Evolutionary conservation across 1,140 invertebrate genomes (phyloP).

Genomic region (Mya arenaria): DNA sequence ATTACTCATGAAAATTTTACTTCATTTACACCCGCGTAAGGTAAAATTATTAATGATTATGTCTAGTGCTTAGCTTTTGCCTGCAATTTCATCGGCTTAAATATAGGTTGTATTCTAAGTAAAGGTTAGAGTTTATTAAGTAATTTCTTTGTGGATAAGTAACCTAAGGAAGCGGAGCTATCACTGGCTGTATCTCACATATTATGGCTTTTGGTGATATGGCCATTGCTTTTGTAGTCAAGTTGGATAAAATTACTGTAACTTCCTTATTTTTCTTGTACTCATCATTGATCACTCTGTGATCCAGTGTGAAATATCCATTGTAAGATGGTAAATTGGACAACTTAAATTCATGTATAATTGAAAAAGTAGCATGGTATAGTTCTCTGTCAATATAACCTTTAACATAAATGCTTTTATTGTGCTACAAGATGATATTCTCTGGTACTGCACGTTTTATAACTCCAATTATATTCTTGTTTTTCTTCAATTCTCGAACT

Average conservation of each 20-base stretch:
- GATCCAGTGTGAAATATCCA: constrained; percentile 9
- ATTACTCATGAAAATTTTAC: too few species aligned
- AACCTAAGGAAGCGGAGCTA: too few species aligned
- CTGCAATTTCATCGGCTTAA: too few species aligned
- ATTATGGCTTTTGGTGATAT: constrained; percentile 24
- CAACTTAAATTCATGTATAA: constrained; percentile 19
- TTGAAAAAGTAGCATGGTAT: background rate
- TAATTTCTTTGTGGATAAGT: too few species aligned
- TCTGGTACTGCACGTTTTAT: constrained; percentile 5
- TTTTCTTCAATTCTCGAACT: constrained; percentile 10
- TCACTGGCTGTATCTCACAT: constrained; percentile 49
- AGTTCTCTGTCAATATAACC: constrained; percentile 18
- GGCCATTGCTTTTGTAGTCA: constrained; percentile 24
- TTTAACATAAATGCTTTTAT: constrained; percentile 1
- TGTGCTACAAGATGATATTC: constrained; percentile 10
- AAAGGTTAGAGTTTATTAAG: too few species aligned
- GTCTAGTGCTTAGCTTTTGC: too few species aligned
- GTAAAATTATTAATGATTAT: too few species aligned
- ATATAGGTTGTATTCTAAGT: too few species aligned
- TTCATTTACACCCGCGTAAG: too few species aligned
- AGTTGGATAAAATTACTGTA: constrained; percentile 17
- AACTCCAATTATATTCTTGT: constrained; percentile 23
- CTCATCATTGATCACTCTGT: background rate
- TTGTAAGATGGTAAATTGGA: background rate
- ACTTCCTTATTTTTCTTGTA: constrained; percentile 25